Evolutionary conservation across 2,797 vertebrate species (phyloP), one percentile per base, ranked within the genome.

Genomic region (Bovichtus variegatus): DNA sequence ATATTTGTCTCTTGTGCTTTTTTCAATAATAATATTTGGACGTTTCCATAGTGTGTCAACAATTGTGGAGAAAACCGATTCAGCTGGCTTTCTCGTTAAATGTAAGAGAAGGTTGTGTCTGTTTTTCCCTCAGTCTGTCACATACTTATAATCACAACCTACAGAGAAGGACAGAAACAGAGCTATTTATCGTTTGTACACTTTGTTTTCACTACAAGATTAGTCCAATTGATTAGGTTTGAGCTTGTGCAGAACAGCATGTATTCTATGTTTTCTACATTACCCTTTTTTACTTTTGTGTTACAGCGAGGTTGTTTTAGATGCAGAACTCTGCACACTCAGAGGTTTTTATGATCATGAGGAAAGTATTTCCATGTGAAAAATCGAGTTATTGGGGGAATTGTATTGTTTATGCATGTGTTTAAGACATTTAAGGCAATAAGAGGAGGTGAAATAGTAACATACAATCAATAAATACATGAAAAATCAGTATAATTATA

Each of bases 71-170:
- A 71, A 84, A 82, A 84, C 64, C 64, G 60, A 62, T 44, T 54
- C 31, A 54, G 34, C 57, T 76, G 78, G 23, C 3, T 66, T 84
- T 71, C 71, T 76, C 79, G 69, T 83, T 76, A 71, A 70, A 75
- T 1, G 0, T 11, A 13, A 7, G 54, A 58, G 54, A 58, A 6
- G 46, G 44, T 25, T 58, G 19, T 58, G 51, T 60, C 59, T 13
- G 31, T 57, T 41, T 71, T 36, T 41, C 31, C 40, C 25, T 40
- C 46, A 31, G 15, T 21, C 38, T 27, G 61, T 40, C 15, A 54
- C 10, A 10, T 2, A 68, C 9, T n/a, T 40, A 11, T 12, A 40
- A 63, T 58, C 46, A 61, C 15, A 41, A 6, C n/a, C 59, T 12
- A 10, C 0, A 6, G 19, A 51, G 4, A 38, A 50, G 51, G 16